Percentiles rank a stretch among this genome's conserved stretches.
Conservation (phyloP, 1,140 invertebrate genomes). For the Eriocheir sinensis region DNA sequence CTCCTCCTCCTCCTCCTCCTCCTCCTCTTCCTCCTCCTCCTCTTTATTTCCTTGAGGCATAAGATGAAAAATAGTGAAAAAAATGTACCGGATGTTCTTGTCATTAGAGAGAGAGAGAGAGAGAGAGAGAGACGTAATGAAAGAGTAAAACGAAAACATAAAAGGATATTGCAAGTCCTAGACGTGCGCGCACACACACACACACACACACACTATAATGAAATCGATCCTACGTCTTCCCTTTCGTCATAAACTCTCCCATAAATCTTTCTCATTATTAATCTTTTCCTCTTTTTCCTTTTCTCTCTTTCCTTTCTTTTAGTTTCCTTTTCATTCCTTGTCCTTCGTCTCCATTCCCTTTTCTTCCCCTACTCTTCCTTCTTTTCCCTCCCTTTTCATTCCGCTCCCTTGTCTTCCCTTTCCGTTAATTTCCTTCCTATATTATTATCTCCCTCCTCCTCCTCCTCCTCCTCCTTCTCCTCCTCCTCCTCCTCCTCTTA, state of each 20-base stretch:
- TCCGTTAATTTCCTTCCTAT: no score
- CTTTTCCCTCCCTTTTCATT: neutral
- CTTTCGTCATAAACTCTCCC: neutral
- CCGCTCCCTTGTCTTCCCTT: no score
- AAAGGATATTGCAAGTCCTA: no score
- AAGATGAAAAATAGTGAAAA: neutral
- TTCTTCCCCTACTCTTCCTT: neutral
- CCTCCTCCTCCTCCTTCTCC: neutral
- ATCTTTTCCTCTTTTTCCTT: no score
- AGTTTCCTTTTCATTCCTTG: no score
- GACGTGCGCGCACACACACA: no score
- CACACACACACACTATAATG: neutral
- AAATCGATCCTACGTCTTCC: neutral
- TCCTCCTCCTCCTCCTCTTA: neutral
- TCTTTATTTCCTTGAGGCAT: neutral
- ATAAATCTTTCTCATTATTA: neutral
- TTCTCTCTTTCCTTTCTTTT: no score
- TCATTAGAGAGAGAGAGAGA: slow-evolving; percentile 24
- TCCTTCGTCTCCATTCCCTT: neutral
- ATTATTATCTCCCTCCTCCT: neutral
- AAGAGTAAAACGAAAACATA: neutral
- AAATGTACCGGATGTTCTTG: neutral
- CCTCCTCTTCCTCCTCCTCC: no score
- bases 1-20: neutral
- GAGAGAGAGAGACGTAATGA: neutral